These are phyloP conservation scores for Polylopha cassiicola DNA, from an alignment of 2,888 invertebrate species.

Conservation along the genomic window DNA sequence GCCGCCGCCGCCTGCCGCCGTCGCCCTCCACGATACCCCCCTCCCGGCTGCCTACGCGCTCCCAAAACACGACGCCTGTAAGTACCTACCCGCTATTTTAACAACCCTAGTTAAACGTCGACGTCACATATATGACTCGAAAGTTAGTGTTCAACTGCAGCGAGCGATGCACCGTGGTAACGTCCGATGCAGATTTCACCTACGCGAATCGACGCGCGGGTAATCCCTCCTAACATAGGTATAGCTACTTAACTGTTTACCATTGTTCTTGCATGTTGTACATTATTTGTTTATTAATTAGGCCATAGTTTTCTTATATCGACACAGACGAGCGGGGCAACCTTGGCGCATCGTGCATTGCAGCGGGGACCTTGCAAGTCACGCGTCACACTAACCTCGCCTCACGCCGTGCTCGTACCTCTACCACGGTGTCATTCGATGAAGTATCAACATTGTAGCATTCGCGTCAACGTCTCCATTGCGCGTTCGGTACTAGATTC, in stretches of 20 bases:
- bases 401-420: constrained; percentile 67
- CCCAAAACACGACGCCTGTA: constrained; percentile 36
- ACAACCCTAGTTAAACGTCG: constrained; percentile 22
- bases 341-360: constrained; percentile 78
- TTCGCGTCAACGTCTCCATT: constrained; percentile 41
- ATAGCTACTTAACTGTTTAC: constrained; percentile 16
- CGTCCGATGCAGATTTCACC: constrained; percentile 64
- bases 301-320: constrained; percentile 47
- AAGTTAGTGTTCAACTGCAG: constrained; percentile 47
- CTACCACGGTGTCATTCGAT: constrained; percentile 50
- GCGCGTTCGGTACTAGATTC: constrained; percentile 28
- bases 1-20: constrained; percentile 31
- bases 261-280: constrained; percentile 25
- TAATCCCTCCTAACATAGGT: constrained; percentile 12
- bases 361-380: constrained; percentile 77
- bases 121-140: constrained; percentile 30
- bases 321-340: constrained; percentile 63
- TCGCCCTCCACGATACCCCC: constrained; percentile 30
- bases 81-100: constrained; percentile 38
- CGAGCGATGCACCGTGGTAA: constrained; percentile 54
- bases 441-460: constrained; percentile 34
- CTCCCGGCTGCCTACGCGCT: constrained; percentile 39
- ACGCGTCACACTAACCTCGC: constrained; percentile 77
- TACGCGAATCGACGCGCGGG: constrained; percentile 39
- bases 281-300: constrained; percentile 23